A percentile compares a stretch with the other conserved stretches of the same genome.
These are phyloP conservation scores for Panulirus ornatus DNA, from an alignment of 1,140 invertebrate species.

Conservation along the genomic window DNA sequence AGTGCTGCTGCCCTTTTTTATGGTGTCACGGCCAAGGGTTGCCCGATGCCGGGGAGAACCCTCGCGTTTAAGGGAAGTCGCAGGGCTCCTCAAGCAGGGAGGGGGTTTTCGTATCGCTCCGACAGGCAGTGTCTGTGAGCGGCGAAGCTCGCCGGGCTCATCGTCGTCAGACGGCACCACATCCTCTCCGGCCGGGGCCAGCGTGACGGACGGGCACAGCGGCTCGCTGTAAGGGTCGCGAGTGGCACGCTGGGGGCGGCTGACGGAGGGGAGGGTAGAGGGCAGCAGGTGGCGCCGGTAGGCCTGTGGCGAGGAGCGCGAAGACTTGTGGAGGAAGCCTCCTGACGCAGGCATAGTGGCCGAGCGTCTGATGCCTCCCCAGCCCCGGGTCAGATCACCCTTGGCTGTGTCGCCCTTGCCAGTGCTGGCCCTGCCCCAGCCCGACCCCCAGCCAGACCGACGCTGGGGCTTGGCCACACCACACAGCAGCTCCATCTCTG, in stretches of 20 bases:
- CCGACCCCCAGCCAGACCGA: constrained; percentile 23
- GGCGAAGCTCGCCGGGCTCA: constrained; percentile 5
- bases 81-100: background rate
- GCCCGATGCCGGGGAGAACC: background rate
- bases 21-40: background rate
- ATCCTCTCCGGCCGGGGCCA: background rate
- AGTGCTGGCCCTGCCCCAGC: constrained; percentile 36
- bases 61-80: constrained; percentile 19
- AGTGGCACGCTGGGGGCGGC: background rate
- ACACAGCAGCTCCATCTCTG: constrained; percentile 57
- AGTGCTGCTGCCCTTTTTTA: background rate
- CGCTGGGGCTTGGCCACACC: constrained; percentile 30
- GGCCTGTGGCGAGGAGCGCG: background rate
- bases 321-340: background rate
- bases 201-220: constrained; percentile 13
- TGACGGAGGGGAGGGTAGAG: background rate
- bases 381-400: background rate
- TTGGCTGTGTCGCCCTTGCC: constrained; percentile 1
- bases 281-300: constrained; percentile 45
- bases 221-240: constrained; percentile 25
- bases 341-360: constrained; percentile 45
- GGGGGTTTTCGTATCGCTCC: background rate
- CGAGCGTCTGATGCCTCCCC: constrained; percentile 33
- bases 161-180: constrained; percentile 6
- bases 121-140: constrained; percentile 20